A percentile compares a stretch with the other conserved stretches of the same genome.
Evolutionary conservation across 37 sponge, comb jelly and placozoan species (phyloP).

Genomic region (Beroe forskalii): DNA sequence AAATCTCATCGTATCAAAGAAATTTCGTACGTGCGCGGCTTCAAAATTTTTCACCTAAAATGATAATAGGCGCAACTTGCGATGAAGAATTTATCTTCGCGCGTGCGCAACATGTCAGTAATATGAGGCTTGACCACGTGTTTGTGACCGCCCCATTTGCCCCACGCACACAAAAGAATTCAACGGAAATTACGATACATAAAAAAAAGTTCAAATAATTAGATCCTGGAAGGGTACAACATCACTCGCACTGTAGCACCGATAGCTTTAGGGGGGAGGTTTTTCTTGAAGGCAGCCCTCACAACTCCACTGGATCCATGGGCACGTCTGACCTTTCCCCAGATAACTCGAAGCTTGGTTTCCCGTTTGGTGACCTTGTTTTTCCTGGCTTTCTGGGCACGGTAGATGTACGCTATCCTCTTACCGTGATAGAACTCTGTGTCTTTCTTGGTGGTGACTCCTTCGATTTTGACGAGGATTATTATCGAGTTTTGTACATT

Average conservation of each 20-base stretch:
- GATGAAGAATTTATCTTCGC: neutral
- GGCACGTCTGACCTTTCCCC: constrained; percentile 88
- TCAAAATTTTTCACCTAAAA: neutral
- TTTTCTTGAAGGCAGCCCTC: constrained; percentile 87
- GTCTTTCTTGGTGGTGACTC: constrained; percentile 75
- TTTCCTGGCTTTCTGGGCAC: constrained; percentile 69
- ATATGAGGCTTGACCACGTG: neutral
- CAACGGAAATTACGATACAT: neutral
- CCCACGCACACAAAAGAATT: neutral
- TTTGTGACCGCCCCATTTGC: no score
- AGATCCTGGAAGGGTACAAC: constrained; percentile 97
- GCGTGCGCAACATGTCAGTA: neutral
- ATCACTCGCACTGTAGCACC: constrained; percentile 98
- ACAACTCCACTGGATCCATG: constrained; percentile 98
- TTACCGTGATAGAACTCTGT: constrained; percentile 94
- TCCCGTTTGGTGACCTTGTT: constrained; percentile 67
- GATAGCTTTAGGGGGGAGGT: constrained; percentile 82
- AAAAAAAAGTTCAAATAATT: constrained; percentile 29
- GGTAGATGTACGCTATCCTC: constrained; percentile 90
- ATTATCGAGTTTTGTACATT: no score
- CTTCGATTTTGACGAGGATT: no score
- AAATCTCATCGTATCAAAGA: no score
- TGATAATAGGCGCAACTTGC: neutral
- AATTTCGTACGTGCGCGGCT: neutral
- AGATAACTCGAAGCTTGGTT: constrained; percentile 91